These are phyloP conservation scores for Rhagium mordax DNA, from an alignment of 2,888 invertebrate species.

Conservation along the genomic window DNA sequence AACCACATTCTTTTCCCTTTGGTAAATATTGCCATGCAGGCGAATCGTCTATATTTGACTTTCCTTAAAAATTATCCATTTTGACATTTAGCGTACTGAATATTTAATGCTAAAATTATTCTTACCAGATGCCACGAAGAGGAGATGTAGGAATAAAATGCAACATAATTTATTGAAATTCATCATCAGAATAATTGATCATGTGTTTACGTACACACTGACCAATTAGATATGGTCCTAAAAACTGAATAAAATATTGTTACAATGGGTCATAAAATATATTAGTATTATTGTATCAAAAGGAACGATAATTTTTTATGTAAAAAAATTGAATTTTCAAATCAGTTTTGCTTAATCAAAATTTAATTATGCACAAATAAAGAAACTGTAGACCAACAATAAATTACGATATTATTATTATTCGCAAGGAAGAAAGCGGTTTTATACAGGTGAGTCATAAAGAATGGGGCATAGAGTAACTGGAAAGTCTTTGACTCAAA, in stretches of 20 bases:
- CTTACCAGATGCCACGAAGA: neutral
- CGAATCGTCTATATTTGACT: neutral
- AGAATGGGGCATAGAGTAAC: too few species aligned
- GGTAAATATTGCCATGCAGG: neutral
- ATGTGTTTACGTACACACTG: neutral
- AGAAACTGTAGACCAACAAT: too few species aligned
- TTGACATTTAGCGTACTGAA: too few species aligned
- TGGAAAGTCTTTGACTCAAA: too few species aligned
- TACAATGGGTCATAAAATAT: neutral
- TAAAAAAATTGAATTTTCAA: too few species aligned
- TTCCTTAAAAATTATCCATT: too few species aligned
- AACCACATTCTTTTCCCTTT: slow-evolving; percentile 24
- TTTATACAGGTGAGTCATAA: too few species aligned
- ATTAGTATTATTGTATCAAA: neutral
- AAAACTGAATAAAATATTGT: neutral
- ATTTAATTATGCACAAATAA: too few species aligned
- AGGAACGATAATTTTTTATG: neutral
- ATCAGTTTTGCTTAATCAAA: too few species aligned
- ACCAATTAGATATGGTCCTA: neutral
- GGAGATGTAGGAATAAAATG: neutral
- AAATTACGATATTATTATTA: too few species aligned
- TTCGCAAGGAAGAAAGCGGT: too few species aligned
- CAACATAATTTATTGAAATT: neutral
- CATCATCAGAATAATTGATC: neutral
- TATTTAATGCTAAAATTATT: too few species aligned